Conservation (phyloP, 2,797 vertebrate species). For the Mormyrops boulengeri region DNA sequence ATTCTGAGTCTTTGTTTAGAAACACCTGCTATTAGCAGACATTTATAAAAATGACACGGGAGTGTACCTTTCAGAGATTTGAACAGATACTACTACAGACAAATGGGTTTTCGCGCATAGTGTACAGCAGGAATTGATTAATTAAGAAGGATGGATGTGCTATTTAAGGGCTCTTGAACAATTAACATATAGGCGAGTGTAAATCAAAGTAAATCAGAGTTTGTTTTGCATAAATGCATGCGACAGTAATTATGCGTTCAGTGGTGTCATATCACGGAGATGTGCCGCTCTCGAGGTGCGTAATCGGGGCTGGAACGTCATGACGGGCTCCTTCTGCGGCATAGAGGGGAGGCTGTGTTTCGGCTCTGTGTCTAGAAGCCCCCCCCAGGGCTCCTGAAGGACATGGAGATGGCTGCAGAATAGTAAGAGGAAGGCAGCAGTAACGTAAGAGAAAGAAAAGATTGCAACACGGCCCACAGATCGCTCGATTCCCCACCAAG, state of each 20-base stretch:
- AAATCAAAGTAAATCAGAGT: neutral
- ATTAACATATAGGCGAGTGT: neutral
- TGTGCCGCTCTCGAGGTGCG: neutral
- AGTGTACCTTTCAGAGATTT: neutral
- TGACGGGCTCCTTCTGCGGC: neutral
- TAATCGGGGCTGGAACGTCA: neutral
- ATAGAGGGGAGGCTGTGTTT: neutral
- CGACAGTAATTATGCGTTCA: neutral
- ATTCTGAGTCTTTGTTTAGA: slow-evolving; percentile 15
- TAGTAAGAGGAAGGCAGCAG: neutral
- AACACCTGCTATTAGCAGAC: neutral
- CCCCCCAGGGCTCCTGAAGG: slow-evolving; percentile 9
- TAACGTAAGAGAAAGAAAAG: neutral
- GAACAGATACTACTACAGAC: neutral
- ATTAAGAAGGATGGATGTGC: neutral
- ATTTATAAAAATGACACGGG: neutral
- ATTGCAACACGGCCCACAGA: neutral
- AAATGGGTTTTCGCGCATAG: neutral
- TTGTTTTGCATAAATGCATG: slow-evolving; percentile 11
- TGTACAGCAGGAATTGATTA: neutral
- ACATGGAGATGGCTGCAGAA: neutral
- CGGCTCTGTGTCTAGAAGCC: neutral
- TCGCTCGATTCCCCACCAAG: neutral
- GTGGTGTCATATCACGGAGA: neutral
- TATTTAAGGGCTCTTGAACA: neutral